Percentiles rank a stretch among this genome's conserved stretches.
Evolutionary conservation across 2,113 vertebrate genomes (phyloP).

Genomic region (Xenus cinereus): DNA sequence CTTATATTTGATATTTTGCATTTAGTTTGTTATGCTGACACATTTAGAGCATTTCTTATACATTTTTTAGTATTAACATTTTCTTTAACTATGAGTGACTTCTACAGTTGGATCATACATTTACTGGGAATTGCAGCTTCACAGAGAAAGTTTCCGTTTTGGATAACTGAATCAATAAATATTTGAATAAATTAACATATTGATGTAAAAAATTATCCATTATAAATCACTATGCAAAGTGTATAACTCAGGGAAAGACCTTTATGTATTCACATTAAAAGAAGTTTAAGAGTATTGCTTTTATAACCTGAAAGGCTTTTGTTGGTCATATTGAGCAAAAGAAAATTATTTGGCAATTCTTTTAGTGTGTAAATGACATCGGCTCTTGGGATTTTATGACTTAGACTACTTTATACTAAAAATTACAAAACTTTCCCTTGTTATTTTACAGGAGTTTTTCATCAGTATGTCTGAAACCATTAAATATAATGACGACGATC

Average conservation of each 20-base stretch:
- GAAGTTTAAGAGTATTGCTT: not conserved
- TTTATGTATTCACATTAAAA: not conserved
- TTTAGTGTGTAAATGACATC: not conserved
- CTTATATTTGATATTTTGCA: not conserved
- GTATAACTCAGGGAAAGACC: not conserved
- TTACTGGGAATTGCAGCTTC: not conserved
- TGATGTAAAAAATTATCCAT: not conserved
- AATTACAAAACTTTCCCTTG: not conserved
- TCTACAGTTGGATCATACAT: not conserved
- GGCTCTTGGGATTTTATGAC: not conserved
- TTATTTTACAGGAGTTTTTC: slow-evolving; percentile 82
- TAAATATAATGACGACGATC: slow-evolving; percentile 96
- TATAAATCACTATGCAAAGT: not conserved
- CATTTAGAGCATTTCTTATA: not conserved
- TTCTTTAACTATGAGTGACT: not conserved
- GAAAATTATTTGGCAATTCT: not conserved
- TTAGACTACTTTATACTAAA: not conserved
- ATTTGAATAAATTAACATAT: not conserved
- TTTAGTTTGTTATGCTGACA: not conserved
- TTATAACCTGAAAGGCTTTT: not conserved
- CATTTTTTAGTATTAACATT: not conserved
- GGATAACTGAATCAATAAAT: not conserved
- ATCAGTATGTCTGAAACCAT: slow-evolving; percentile 96
- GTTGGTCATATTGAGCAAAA: not conserved
- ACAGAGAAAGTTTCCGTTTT: not conserved